phyloP scores from a whole-genome alignment of 2,888 invertebrate genomes.

The Stratiomys singularior region DNA sequence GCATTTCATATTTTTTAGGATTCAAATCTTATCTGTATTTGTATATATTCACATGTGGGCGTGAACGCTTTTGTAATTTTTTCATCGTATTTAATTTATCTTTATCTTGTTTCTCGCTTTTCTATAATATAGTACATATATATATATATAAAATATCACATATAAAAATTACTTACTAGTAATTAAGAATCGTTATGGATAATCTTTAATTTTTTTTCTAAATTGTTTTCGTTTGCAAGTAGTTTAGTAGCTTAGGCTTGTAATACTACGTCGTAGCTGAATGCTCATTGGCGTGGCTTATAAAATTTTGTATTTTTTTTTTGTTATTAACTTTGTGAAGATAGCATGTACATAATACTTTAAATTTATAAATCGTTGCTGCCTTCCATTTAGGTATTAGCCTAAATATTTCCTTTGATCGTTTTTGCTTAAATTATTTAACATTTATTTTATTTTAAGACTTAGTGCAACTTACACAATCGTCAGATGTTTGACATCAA shows the following conservation, averaged over 20 bases:
- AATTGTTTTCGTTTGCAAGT: neutral
- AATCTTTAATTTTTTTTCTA: constrained; percentile 5
- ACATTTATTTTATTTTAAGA: too few relatives aligned
- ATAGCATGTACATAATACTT: constrained; percentile 4
- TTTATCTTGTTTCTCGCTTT: too few relatives aligned
- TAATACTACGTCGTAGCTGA: neutral
- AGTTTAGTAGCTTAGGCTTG: neutral
- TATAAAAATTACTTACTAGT: constrained; percentile 43
- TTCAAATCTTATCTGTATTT: too few relatives aligned
- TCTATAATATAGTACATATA: neutral
- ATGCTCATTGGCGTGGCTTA: neutral
- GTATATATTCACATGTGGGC: too few relatives aligned
- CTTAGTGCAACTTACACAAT: too few relatives aligned
- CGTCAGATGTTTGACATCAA: constrained; percentile 39
- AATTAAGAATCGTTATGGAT: neutral
- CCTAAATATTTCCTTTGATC: too few relatives aligned
- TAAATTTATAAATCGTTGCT: too few relatives aligned
- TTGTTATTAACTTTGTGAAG: neutral
- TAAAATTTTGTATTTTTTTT: neutral
- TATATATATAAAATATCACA: constrained; percentile 47
- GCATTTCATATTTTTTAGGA: too few relatives aligned
- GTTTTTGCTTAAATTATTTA: too few relatives aligned
- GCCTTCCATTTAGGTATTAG: too few relatives aligned
- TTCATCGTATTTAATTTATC: too few relatives aligned
- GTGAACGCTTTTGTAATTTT: too few relatives aligned